Percentiles rank a stretch among this genome's conserved stretches.
Evolutionary conservation across 2,797 vertebrate species (phyloP).

Genomic region (Parauchenoglanis ngamensis): DNA sequence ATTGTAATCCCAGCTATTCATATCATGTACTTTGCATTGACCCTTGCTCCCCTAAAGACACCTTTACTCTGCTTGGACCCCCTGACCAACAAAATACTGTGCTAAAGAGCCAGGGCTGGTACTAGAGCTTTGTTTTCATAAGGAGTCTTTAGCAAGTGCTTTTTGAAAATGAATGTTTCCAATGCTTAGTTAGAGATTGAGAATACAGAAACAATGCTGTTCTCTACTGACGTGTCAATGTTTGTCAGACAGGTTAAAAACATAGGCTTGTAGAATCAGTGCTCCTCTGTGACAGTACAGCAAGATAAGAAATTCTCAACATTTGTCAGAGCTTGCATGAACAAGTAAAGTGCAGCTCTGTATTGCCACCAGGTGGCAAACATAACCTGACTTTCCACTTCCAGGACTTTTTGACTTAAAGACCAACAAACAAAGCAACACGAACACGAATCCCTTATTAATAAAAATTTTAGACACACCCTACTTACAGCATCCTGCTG

Average conservation of each 20-base stretch:
- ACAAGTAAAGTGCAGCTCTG: constrained; percentile 1
- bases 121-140: background rate
- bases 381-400: background rate
- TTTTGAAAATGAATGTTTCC: background rate
- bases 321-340: background rate
- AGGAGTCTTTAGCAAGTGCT: background rate
- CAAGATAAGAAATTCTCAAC: background rate
- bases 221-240: background rate
- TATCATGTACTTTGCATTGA: background rate
- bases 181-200: background rate
- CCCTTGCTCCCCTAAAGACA: background rate
- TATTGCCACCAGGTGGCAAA: constrained; percentile 47
- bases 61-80: background rate
- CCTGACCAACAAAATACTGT: background rate
- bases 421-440: background rate
- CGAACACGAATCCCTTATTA: background rate
- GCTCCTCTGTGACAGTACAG: constrained; percentile 10
- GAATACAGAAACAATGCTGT: background rate
- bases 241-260: constrained; percentile 24
- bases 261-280: constrained; percentile 9
- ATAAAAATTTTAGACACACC: background rate
- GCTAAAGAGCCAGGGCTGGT: background rate
- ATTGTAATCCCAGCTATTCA: background rate
- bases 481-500: background rate
- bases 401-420: background rate